Evolutionary conservation across 2,888 invertebrate species (phyloP), one percentile per base, ranked within the genome.

Genomic region (Stratiomys singularior): DNA sequence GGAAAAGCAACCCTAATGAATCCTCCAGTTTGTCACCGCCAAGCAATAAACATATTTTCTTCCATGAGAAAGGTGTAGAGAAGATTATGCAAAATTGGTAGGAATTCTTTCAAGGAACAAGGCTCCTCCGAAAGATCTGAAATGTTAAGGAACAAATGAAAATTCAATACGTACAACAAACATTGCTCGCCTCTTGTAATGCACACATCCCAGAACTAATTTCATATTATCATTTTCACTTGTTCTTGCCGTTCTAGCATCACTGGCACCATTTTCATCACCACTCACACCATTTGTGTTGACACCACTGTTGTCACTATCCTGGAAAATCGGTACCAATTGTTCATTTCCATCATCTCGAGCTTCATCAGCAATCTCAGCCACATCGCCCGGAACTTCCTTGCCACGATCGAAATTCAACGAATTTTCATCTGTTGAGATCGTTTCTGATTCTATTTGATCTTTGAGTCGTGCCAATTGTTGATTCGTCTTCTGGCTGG

Each of bases 121-220:
- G n/a, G n/a, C n/a, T n/a, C n/a, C n/a, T n/a, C n/a, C n/a, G n/a
- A n/a, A n/a, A n/a, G n/a, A n/a, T n/a, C n/a, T n/a, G n/a, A n/a
- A n/a, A 37, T 37, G 5, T 9, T 37, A 37, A 37, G 3, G 37
- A 37, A 37, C 9, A 37, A 37, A 37, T 37, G 28, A 5, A 66
- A n/a, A n/a, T n/a, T n/a, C 28, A 58, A 72, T 46, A 89, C 93
- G 91, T 89, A 95, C 95, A 89, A 95, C 94, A 88, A 95, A 94
- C 88, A 94, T 94, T 69, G 94, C 94, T 86, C 93, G 92, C 83
- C 95, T 90, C 86, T 94, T 93, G 85, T 95, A 95, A 88, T 95
- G 95, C 82, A 92, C 91, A 88, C 95, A 95, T 78, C 95, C 95
- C 52, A 84, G 84, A 58, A 67, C 56, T 28, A 9, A n/a, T 3